Conservation (phyloP, 2,888 invertebrate genomes). For the Tillus elongatus region DNA sequence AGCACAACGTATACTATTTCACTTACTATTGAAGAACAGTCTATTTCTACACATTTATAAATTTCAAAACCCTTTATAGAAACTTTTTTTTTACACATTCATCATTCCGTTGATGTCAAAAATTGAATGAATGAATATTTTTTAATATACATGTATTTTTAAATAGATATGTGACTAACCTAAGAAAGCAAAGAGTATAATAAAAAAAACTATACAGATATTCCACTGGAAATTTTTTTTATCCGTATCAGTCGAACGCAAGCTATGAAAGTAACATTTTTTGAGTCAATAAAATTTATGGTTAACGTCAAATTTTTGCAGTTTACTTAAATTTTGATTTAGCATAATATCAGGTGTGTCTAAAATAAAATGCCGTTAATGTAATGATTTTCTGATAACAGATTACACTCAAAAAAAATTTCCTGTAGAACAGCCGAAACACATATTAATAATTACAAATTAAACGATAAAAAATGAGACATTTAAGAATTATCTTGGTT, state of each 20-base stretch:
- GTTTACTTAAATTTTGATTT: too few relatives aligned
- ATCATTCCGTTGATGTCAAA: constrained; percentile 8
- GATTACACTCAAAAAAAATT: too few relatives aligned
- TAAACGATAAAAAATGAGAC: too few relatives aligned
- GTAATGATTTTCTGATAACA: too few relatives aligned
- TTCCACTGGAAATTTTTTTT: constrained; percentile 13
- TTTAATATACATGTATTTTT: constrained; percentile 10
- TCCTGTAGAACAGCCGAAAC: too few relatives aligned
- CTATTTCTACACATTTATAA: constrained; percentile 30
- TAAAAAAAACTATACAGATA: constrained; percentile 13
- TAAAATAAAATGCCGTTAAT: too few relatives aligned
- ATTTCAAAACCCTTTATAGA: constrained; percentile 22
- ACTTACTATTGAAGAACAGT: constrained; percentile 23
- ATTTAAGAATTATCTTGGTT: too few relatives aligned
- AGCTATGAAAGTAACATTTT: not conserved
- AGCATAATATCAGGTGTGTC: too few relatives aligned
- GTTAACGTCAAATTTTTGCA: too few relatives aligned
- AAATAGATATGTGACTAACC: constrained; percentile 20
- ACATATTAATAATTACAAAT: too few relatives aligned
- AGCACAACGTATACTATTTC: constrained; percentile 33
- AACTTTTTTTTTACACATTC: constrained; percentile 21
- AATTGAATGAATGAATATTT: not conserved
- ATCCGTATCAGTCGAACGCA: too few relatives aligned
- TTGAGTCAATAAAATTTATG: not conserved
- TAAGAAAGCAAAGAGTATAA: constrained; percentile 14